Conservation (phyloP, 2,797 vertebrate species). For the Eulemur rubriventer region DNA sequence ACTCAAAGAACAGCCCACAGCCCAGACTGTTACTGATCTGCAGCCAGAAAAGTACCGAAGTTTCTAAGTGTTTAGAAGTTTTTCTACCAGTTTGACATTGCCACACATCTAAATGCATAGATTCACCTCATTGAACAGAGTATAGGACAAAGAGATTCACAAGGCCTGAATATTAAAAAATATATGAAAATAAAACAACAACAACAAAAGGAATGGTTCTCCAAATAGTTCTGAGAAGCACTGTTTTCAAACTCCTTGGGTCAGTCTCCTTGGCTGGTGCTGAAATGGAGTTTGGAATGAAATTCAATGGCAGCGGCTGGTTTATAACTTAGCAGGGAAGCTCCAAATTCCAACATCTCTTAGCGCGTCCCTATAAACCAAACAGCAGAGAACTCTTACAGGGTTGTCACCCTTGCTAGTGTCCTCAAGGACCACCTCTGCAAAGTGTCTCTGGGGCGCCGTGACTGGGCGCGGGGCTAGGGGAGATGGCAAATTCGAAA, state of each 20-base stretch:
- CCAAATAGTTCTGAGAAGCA: not conserved
- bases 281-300: conserved; percentile 58
- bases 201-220: not conserved
- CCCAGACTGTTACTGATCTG: not conserved
- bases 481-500: not conserved
- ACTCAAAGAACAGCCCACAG: not conserved
- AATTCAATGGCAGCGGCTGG: conserved; percentile 33
- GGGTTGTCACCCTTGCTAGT: not conserved
- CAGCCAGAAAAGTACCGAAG: not conserved
- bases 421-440: conserved; percentile 11
- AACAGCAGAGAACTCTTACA: not conserved
- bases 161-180: not conserved
- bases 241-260: conserved; percentile 36
- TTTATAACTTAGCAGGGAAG: conserved; percentile 62
- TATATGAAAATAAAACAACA: not conserved
- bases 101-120: not conserved
- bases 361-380: conserved; percentile 21
- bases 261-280: conserved; percentile 23
- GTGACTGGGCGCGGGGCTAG: not conserved
- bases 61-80: conserved; percentile 6
- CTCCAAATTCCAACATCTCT: conserved; percentile 39
- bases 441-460: not conserved
- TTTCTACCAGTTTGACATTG: not conserved
- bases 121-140: not conserved
- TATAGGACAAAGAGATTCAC: not conserved